phyloP scores from a whole-genome alignment of 2,888 invertebrate species.

The Chamaedrilus cognettii region DNA sequence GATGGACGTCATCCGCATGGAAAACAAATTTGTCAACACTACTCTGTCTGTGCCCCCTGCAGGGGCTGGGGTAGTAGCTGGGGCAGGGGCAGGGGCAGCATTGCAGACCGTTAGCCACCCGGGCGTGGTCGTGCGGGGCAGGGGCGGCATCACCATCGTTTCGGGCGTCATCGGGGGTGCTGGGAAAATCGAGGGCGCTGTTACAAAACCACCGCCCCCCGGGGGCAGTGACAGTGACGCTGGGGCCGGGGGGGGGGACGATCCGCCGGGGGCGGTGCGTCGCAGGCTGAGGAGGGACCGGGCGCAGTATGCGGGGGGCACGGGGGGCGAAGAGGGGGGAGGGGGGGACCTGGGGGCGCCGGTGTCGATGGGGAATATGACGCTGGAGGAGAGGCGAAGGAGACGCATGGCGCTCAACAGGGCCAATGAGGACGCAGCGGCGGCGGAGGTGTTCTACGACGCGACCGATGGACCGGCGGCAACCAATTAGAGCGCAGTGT shows the following conservation, averaged over 20 bases:
- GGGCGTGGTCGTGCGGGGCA: neutral
- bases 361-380: neutral
- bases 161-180: neutral
- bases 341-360: neutral
- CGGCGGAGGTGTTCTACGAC: constrained; percentile 1
- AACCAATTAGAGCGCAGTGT: too few species aligned
- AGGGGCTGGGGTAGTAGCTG: too few species aligned
- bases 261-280: neutral
- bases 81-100: too few species aligned
- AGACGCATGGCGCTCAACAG: neutral
- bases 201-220: neutral
- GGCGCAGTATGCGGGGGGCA: neutral
- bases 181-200: neutral
- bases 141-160: neutral
- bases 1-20: constrained; percentile 40
- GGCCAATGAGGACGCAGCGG: neutral
- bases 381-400: constrained; percentile 2
- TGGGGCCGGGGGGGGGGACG: too few species aligned
- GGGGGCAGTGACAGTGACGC: too few species aligned
- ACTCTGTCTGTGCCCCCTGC: too few species aligned
- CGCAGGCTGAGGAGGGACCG: neutral
- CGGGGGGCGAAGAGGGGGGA: neutral
- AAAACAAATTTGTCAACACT: constrained; percentile 51
- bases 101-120: neutral
- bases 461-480: neutral